phyloP scores from a whole-genome alignment of 23 tunicate species.

The Ciona savignyi region DNA sequence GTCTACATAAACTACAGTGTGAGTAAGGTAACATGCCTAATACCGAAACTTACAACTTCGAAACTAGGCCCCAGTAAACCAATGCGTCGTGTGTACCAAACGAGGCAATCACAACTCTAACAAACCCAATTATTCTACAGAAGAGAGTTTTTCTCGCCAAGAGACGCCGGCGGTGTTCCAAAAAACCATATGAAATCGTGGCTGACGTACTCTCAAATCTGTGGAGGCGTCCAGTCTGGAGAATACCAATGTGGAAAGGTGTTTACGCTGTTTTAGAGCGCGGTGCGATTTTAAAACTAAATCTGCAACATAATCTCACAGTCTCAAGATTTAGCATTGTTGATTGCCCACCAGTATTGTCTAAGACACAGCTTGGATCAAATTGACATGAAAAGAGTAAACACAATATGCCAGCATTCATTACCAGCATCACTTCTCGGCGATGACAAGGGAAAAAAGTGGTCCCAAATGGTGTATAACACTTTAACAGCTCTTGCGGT shows the following conservation, averaged over 20 bases:
- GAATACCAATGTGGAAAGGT: slow-evolving; percentile 72
- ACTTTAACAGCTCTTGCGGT: slow-evolving; percentile 71
- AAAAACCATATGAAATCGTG: slow-evolving; percentile 37
- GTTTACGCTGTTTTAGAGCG: too few species aligned
- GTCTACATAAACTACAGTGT: too few species aligned
- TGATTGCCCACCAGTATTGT: slow-evolving; percentile 82
- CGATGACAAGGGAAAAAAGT: slow-evolving; percentile 48
- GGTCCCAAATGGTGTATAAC: slow-evolving; percentile 62
- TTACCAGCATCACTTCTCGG: slow-evolving; percentile 29
- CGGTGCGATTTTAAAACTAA: too few species aligned
- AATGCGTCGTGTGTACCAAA: too few species aligned
- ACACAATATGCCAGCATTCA: slow-evolving; percentile 36
- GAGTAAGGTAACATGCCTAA: too few species aligned
- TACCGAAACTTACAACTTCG: too few species aligned
- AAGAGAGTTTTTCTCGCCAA: slow-evolving; percentile 73
- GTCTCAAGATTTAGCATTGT: slow-evolving; percentile 80
- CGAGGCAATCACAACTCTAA: too few species aligned
- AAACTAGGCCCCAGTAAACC: too few species aligned
- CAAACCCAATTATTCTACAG: slow-evolving; percentile 21
- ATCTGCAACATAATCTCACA: slow-evolving; percentile 16
- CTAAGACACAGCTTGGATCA: slow-evolving; percentile 24
- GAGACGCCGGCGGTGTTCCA: slow-evolving; percentile 30
- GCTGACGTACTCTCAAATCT: slow-evolving; percentile 78
- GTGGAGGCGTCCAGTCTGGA: slow-evolving; percentile 85
- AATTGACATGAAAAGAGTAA: slow-evolving; percentile 31